Evolutionary conservation across 2,888 invertebrate species (phyloP).

Genomic region (Epistrophella euchroma): DNA sequence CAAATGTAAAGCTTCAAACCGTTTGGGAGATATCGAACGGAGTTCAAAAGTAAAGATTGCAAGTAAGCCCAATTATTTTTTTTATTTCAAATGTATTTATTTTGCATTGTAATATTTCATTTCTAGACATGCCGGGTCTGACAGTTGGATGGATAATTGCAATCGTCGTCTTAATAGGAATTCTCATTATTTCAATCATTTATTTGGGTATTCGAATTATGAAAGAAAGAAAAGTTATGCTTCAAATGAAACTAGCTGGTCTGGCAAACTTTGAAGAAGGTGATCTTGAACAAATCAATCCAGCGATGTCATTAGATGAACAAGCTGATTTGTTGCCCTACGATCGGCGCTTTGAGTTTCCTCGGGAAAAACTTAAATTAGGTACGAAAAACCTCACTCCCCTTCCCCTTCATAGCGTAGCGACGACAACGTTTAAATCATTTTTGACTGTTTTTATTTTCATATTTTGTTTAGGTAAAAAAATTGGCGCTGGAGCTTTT

Average conservation of each 20-base stretch:
- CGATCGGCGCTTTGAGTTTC: slow-evolving; percentile 95
- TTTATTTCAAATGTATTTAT: not conserved
- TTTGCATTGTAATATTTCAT: not conserved
- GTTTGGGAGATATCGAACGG: slow-evolving; percentile 84
- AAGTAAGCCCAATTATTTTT: slow-evolving; percentile 81
- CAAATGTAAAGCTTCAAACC: slow-evolving; percentile 85
- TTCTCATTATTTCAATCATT: slow-evolving; percentile 79
- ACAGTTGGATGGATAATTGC: slow-evolving; percentile 82
- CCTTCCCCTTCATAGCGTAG: too few species aligned
- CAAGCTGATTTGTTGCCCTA: slow-evolving; percentile 98
- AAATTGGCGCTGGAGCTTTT: slow-evolving; percentile 96
- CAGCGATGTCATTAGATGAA: slow-evolving; percentile 94
- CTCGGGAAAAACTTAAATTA: slow-evolving; percentile 88
- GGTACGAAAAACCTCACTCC: slow-evolving; percentile 85
- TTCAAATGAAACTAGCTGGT: slow-evolving; percentile 89
- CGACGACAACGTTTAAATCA: not conserved
- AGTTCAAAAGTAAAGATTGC: slow-evolving; percentile 84
- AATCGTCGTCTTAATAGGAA: slow-evolving; percentile 79
- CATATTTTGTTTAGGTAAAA: slow-evolving; percentile 86
- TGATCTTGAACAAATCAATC: slow-evolving; percentile 91
- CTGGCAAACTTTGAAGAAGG: slow-evolving; percentile 92
- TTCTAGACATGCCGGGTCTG: slow-evolving; percentile 81
- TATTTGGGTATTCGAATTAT: slow-evolving; percentile 80
- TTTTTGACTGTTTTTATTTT: not conserved
- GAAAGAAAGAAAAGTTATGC: slow-evolving; percentile 83